Percentiles rank a stretch among this genome's conserved stretches.
Conservation (phyloP, 2,113 vertebrate genomes). For the Manacus vitellinus region DNA sequence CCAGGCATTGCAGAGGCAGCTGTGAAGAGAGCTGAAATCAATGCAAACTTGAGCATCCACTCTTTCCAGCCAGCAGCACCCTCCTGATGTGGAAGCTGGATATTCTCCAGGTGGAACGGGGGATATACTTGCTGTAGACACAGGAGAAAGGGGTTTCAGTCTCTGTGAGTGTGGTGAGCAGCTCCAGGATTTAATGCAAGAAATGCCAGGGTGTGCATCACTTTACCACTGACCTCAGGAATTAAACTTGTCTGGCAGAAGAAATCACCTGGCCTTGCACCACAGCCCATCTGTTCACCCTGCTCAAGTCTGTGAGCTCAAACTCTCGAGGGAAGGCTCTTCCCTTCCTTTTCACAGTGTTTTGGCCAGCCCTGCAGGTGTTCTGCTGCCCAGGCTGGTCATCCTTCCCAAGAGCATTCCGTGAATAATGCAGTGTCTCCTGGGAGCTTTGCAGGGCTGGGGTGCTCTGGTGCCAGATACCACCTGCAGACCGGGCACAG, state of each 20-base stretch:
- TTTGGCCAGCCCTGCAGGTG: background rate
- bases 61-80: background rate
- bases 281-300: background rate
- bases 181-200: background rate
- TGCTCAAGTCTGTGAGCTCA: background rate
- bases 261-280: background rate
- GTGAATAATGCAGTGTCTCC: background rate
- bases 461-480: background rate
- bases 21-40: background rate
- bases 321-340: background rate
- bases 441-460: background rate
- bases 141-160: background rate
- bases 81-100: background rate
- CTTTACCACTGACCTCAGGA: background rate
- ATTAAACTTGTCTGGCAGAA: background rate
- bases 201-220: background rate
- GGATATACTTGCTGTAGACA: background rate
- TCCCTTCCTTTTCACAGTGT: background rate
- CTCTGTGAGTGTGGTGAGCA: background rate
- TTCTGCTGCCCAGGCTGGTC: background rate
- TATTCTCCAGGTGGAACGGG: background rate
- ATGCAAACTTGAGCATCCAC: rapidly evolving
- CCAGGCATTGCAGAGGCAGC: background rate
- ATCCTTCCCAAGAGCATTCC: background rate
- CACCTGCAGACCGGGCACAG: background rate